phyloP scores from a whole-genome alignment of 1,140 invertebrate species.

The Zaprionus ornatus region DNA sequence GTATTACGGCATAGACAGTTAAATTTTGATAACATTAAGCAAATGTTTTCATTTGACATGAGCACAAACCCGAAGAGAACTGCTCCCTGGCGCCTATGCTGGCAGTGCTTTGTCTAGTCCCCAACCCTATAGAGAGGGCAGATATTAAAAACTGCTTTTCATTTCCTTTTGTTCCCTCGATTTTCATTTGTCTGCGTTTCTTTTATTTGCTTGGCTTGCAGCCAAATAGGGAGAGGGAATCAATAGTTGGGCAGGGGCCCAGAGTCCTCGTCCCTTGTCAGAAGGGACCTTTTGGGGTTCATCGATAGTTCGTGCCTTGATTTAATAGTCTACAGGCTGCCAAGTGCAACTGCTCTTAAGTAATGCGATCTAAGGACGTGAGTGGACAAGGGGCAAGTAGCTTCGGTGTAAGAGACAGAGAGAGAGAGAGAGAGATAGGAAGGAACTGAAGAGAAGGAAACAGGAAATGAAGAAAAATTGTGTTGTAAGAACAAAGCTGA shows the following conservation, averaged over 20 bases:
- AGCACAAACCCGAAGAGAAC: conserved; percentile 5
- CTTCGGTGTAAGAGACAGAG: no score
- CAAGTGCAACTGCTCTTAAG: conserved; percentile 63
- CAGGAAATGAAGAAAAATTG: conserved; percentile 8
- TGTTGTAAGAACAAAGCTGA: background rate
- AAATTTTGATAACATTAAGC: conserved; percentile 76
- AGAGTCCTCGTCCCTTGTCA: background rate
- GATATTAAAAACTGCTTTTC: conserved; percentile 73
- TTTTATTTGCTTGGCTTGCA: conserved; percentile 55
- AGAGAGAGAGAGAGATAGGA: background rate
- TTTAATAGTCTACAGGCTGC: conserved; percentile 73
- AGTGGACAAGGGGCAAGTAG: background rate
- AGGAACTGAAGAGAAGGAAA: background rate
- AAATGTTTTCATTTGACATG: conserved; percentile 76
- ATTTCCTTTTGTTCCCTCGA: conserved; percentile 39
- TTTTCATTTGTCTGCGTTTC: conserved; percentile 43
- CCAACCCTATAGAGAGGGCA: conserved; percentile 19
- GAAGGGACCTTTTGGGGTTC: conserved; percentile 37
- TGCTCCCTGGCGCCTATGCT: conserved; percentile 52
- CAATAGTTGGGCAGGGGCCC: background rate
- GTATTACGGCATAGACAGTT: conserved; percentile 28
- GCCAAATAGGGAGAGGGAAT: conserved; percentile 40
- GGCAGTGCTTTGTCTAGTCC: conserved; percentile 61
- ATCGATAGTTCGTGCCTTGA: conserved; percentile 80
- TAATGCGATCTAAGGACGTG: conserved; percentile 10